Evolutionary conservation across 1,140 invertebrate species (phyloP), one percentile per base, ranked within the genome.

Genomic region (Drosophila willistoni): DNA sequence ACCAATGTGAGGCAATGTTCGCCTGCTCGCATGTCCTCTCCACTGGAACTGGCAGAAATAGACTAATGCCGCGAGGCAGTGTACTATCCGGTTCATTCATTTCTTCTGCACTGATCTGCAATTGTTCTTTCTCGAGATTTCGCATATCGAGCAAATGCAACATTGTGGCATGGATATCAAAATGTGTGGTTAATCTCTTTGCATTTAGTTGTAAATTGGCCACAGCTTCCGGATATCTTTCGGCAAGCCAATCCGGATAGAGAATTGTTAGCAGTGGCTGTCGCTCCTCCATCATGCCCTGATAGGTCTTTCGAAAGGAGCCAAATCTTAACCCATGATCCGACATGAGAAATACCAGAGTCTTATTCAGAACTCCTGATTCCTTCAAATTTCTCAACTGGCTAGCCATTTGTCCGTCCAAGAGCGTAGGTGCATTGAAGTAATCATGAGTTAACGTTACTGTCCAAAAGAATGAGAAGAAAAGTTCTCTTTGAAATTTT

Each of bases 1-100:
- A 98, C 95, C 96, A 98, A 79, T 97, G 96, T 34, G 95, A 94
- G 0, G 95, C 94, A 42, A 98, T 97, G 0, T 93, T 94, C 0
- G 97, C 97, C 57, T 93, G 92, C 29, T 93, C 90, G 91, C 97
- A 98, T 0, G 95, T 97, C 9, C 97, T 93, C 44, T 94, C 93
- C n/a, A 91, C 91, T 0, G 96, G 94, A 44, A 98, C 94, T 0
- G 95, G 93, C 3, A 94, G 89, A 83, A 98, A 97, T 61, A 97
- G 93, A 90, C 97, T 98, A 13, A 96, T 95, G 2, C 96, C 95
- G 55, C 94, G 93, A 0, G 93, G 90, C 39, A 93, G 25, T n/a
- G 71, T 68, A 63, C 78, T 71, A 57, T 84, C 51, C n/a, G 51
- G 36, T 59, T 90, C 76, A 3, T 82, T 64, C 4, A 93, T 70